These are phyloP conservation scores for Sebastes baramenuke DNA, from an alignment of 2,797 vertebrate genomes.

Conservation along the genomic window DNA sequence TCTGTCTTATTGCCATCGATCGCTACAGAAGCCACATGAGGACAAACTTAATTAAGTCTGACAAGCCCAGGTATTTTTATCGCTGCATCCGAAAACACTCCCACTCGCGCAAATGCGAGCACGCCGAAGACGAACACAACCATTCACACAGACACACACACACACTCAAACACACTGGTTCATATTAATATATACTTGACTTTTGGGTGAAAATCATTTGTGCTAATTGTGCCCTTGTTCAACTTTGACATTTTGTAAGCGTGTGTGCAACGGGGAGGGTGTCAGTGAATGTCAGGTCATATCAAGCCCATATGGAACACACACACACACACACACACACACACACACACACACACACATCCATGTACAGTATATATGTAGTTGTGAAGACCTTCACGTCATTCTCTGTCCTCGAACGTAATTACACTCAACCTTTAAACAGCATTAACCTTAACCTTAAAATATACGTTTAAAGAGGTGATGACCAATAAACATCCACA, in stretches of 20 bases:
- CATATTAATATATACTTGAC: constrained; percentile 4
- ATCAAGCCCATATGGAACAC: constrained; percentile 6
- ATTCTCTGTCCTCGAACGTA: neutral
- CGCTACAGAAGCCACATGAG: constrained; percentile 49
- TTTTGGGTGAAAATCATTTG: constrained; percentile 24
- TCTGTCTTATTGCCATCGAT: constrained; percentile 62
- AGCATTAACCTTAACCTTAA: constrained; percentile 9
- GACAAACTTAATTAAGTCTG: constrained; percentile 72
- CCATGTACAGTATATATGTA: neutral
- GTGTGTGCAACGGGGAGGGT: constrained; percentile 2
- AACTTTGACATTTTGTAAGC: constrained; percentile 41
- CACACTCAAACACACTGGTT: neutral
- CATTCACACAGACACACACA: neutral
- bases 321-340: neutral
- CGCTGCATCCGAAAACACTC: constrained; percentile 26
- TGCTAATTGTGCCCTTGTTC: constrained; percentile 33
- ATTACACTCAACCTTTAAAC: constrained; percentile 11
- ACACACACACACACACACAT: neutral
- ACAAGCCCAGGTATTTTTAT: constrained; percentile 73
- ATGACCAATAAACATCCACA: neutral
- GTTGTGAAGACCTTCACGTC: neutral
- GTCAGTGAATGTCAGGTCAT: constrained; percentile 43
- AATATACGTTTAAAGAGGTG: constrained; percentile 8
- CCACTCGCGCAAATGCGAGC: neutral
- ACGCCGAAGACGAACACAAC: neutral